These are phyloP conservation scores for Botia kubotai DNA, from an alignment of 2,797 vertebrate genomes.

Conservation along the genomic window DNA sequence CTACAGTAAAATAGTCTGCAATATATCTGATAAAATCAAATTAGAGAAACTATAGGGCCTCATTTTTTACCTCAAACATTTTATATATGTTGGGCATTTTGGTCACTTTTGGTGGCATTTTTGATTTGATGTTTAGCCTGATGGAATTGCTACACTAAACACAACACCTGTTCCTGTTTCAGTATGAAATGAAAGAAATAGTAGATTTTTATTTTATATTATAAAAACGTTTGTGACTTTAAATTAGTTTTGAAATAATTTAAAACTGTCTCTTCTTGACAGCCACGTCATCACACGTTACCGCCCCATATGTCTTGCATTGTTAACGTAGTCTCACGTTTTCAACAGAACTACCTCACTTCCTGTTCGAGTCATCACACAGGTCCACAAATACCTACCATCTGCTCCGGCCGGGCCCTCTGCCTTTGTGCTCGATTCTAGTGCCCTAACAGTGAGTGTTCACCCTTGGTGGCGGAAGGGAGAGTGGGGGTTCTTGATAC, in stretches of 20 bases:
- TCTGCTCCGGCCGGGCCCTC: constrained; percentile 55
- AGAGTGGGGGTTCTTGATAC: constrained; percentile 74
- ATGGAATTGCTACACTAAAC: no score
- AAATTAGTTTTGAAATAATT: background rate
- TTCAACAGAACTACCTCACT: constrained; percentile 46
- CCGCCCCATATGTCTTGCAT: background rate
- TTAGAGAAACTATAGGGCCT: no score
- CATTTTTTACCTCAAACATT: no score
- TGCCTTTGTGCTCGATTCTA: constrained; percentile 39
- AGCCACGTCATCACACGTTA: constrained; percentile 6
- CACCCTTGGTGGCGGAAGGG: constrained; percentile 56
- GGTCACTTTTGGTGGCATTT: no score
- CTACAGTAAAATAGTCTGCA: background rate
- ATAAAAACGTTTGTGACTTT: background rate
- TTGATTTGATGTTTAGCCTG: no score
- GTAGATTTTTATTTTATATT: background rate
- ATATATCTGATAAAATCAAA: no score
- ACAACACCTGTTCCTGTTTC: background rate
- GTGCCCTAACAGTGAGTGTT: constrained; percentile 50
- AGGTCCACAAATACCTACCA: constrained; percentile 55
- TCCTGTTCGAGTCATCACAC: constrained; percentile 37
- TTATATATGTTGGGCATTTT: no score
- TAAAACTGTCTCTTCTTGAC: background rate
- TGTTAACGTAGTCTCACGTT: constrained; percentile 13
- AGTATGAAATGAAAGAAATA: no score